Base-by-base conservation (phyloP, 2,888 invertebrate genomes). In the Pandemis cinnamomeana region DNA sequence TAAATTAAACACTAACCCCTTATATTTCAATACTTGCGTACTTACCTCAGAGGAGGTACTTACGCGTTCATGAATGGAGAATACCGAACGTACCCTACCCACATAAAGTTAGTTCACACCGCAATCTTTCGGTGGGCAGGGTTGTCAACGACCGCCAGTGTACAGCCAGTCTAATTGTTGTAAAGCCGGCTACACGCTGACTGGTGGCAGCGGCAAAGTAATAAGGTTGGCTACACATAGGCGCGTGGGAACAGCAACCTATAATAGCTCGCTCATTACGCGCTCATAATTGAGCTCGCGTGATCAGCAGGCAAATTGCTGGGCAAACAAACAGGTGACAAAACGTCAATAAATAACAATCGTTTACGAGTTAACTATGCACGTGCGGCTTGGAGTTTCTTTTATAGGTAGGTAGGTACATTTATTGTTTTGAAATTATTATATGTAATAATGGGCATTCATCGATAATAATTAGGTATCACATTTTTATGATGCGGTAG, bases 231-330 rank as follows among this genome's bases (percentile, higher is more conserved):
- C 51, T 51, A 6, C 73, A 75, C 77, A 78, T 71, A 58, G 72
- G 71, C 64, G 76, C 78, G 81, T 80, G 81, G 78, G 80, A 80
- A 80, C 77, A 72, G 75, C 71, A 76, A 76, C 79, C 63, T 76
- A 75, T 76, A 77, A 67, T 68, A 74, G 75, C 72, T 72, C 77
- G 77, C 77, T 77, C 72, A 75, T 77, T 77, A 77, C 71, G 62
- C 74, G 62, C 74, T 66, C 72, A 72, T 79, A 78, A 77, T 77
- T 68, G 77, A 75, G 77, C 74, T 77, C 76, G 77, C 78, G 77
- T 79, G 77, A 78, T 75, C 76, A 77, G 71, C 76, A 44, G 68
- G 64, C 71, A 75, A 78, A 76, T 78, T 72, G 76, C 63, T 46
- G 60, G 71, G 74, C 74, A 74, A 75, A 71, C 75, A 77, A 77